Evolutionary conservation across 2,888 invertebrate species (phyloP).

Genomic region (Cantharis lateralis): DNA sequence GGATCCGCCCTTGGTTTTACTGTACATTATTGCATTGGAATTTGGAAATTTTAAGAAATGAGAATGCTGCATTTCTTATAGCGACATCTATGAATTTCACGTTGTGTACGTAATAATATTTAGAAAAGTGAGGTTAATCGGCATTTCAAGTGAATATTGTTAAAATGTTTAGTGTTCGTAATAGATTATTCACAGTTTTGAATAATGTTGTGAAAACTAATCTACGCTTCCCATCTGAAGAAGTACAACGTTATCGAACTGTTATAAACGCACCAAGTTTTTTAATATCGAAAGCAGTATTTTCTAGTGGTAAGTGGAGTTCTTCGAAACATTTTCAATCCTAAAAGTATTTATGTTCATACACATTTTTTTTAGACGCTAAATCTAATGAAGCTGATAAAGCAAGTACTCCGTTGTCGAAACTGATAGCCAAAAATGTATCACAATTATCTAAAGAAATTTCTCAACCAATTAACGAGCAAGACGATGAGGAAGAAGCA

Average conservation of each 20-base stretch:
- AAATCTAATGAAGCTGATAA: constrained; percentile 24
- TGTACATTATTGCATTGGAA: no score
- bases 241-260: constrained; percentile 10
- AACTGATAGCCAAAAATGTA: constrained; percentile 33
- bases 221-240: constrained; percentile 2
- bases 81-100: no score
- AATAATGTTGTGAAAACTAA: constrained; percentile 27
- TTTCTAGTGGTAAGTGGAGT: constrained; percentile 33
- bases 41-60: no score
- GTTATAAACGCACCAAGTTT: constrained; percentile 25
- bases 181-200: constrained; percentile 27
- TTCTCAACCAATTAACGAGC: constrained; percentile 15
- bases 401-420: constrained; percentile 28
- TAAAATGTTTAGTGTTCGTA: constrained; percentile 31
- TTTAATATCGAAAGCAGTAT: constrained; percentile 26
- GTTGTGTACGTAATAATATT: no score
- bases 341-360: not conserved
- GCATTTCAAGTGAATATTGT: not conserved
- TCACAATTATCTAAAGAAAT: constrained; percentile 25
- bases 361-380: constrained; percentile 18
- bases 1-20: no score
- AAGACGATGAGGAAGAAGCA: constrained; percentile 35
- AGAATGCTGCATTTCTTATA: no score
- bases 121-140: not conserved
- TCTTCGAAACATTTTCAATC: no score